These are phyloP conservation scores for Argyresthia goedartella DNA, from an alignment of 2,888 invertebrate genomes.

Conservation along the genomic window DNA sequence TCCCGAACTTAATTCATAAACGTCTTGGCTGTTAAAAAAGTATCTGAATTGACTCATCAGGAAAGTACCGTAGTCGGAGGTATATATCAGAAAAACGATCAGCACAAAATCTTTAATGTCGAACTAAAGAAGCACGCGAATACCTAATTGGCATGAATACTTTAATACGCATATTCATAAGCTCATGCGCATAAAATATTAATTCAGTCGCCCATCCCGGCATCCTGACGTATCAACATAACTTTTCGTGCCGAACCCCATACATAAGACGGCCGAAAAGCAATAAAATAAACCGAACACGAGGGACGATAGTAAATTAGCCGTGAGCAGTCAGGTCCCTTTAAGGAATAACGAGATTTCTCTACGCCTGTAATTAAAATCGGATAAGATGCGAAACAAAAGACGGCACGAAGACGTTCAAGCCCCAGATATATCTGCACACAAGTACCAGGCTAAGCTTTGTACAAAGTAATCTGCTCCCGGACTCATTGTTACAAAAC, in stretches of 20 bases:
- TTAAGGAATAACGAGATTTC: constrained; percentile 66
- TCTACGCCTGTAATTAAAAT: constrained; percentile 67
- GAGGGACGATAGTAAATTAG: constrained; percentile 55
- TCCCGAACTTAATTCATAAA: no score
- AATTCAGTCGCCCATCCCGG: constrained; percentile 9
- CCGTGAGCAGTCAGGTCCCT: constrained; percentile 56
- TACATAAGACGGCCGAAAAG: constrained; percentile 29
- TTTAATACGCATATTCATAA: no score
- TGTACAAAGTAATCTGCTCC: constrained; percentile 5
- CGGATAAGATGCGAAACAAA: constrained; percentile 68
- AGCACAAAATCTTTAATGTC: no score
- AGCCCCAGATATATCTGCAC: background rate
- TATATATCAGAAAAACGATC: no score
- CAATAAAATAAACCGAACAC: constrained; percentile 54
- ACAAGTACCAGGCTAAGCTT: background rate
- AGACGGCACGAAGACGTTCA: constrained; percentile 16
- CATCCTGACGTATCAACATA: constrained; percentile 3
- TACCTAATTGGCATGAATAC: background rate
- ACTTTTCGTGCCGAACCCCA: constrained; percentile 25
- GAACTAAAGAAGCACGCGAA: background rate
- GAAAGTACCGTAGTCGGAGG: no score
- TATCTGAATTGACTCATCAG: no score
- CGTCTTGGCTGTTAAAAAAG: no score
- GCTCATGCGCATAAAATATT: constrained; percentile 12
- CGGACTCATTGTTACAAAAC: background rate